phyloP scores from a whole-genome alignment of 2,113 vertebrate genomes.

The Eidolon helvum region DNA sequence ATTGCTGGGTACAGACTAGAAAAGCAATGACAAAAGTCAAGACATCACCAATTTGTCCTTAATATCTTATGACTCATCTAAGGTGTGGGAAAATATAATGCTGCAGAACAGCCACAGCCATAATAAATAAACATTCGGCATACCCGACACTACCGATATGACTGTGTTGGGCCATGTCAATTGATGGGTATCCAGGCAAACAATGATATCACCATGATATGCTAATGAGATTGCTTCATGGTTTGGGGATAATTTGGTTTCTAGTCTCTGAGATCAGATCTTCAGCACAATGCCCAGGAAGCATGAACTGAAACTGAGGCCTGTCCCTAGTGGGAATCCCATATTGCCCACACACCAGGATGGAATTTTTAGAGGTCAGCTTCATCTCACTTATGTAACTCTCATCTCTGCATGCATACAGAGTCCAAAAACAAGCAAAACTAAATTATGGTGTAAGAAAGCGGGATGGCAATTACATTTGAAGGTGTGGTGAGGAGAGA shows the following conservation, averaged over 20 bases:
- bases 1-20: background rate
- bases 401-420: background rate
- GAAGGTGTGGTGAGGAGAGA: accelerated
- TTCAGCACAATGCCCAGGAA: background rate
- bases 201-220: too few relatives aligned
- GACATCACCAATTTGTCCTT: background rate
- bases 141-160: accelerated
- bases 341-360: background rate
- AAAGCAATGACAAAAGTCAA: background rate
- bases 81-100: background rate
- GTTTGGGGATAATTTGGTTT: background rate
- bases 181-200: background rate
- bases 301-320: conserved; percentile 14
- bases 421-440: background rate
- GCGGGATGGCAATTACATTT: background rate
- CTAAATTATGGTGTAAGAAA: background rate
- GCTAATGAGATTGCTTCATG: background rate
- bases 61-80: conserved; percentile 6
- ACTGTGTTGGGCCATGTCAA: background rate
- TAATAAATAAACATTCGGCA: background rate
- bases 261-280: background rate
- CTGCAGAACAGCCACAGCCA: background rate
- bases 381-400: background rate
- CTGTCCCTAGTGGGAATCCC: background rate
- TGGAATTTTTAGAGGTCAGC: background rate